Evolutionary conservation across 2,113 vertebrate species (phyloP).

Genomic region (Hippocampus mohnikei): DNA sequence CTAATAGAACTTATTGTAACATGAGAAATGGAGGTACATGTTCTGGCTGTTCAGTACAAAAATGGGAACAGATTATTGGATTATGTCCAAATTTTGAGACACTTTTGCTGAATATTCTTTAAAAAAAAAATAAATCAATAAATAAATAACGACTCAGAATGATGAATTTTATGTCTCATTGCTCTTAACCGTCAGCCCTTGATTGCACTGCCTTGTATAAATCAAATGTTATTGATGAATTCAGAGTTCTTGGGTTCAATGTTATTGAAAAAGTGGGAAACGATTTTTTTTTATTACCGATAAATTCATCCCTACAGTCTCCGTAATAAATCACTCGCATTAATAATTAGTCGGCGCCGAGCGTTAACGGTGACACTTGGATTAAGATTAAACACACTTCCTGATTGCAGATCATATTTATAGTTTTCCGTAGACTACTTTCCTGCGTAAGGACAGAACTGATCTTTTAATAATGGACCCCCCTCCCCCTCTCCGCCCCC

Average conservation of each 20-base stretch:
- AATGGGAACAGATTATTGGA: background rate
- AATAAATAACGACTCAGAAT: background rate
- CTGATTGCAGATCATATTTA: slow-evolving; percentile 57
- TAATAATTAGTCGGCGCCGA: slow-evolving; percentile 36
- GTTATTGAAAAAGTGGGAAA: slow-evolving; percentile 34
- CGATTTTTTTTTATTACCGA: slow-evolving; percentile 10
- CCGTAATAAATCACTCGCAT: slow-evolving; percentile 31
- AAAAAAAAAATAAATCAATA: background rate
- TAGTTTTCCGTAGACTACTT: slow-evolving; percentile 34
- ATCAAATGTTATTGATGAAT: slow-evolving; percentile 34
- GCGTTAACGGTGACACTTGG: slow-evolving; percentile 35
- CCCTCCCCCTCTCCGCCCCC: too few species aligned
- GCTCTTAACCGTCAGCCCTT: slow-evolving; percentile 5
- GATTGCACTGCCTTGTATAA: slow-evolving; percentile 27
- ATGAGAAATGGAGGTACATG: too few species aligned
- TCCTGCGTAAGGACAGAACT: slow-evolving; percentile 28
- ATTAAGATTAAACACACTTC: slow-evolving; percentile 53
- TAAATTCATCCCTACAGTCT: slow-evolving; percentile 28
- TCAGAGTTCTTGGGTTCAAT: slow-evolving; percentile 19
- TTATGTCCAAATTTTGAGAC: background rate
- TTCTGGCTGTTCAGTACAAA: background rate
- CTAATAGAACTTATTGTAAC: too few species aligned
- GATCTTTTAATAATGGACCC: slow-evolving; percentile 16
- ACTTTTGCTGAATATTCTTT: background rate
- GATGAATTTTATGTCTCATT: slow-evolving; percentile 6